Conservation (phyloP, 1,140 invertebrate species). For the Drosophila ananassae region DNA sequence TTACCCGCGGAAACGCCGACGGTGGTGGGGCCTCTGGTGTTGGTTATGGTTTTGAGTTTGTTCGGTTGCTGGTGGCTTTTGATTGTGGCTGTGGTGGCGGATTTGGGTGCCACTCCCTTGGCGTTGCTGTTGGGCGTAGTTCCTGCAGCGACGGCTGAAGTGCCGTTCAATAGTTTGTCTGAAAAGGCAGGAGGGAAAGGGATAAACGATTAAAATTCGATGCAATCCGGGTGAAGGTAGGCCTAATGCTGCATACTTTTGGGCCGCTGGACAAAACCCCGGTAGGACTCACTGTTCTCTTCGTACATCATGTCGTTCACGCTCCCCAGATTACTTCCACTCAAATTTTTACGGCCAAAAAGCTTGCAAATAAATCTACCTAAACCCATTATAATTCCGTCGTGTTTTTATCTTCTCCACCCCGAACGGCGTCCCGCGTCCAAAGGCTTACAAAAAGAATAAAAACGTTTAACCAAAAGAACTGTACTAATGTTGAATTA, state of each 20-base stretch:
- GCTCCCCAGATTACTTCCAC: neutral
- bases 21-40: conserved; percentile 42
- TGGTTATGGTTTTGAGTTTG: conserved; percentile 39
- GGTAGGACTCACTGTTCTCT: conserved; percentile 13
- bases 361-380: conserved; percentile 3
- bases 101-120: conserved; percentile 39
- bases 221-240: too few species aligned
- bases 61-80: conserved; percentile 24
- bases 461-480: neutral
- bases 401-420: neutral
- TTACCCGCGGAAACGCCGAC: conserved; percentile 59
- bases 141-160: conserved; percentile 11
- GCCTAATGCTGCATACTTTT: conserved; percentile 32
- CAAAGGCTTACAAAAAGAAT: neutral
- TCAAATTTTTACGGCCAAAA: conserved; percentile 29
- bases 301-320: neutral
- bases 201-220: neutral
- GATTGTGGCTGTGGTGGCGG: conserved; percentile 6
- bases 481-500: neutral
- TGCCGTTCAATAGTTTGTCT: conserved; percentile 61
- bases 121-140: conserved; percentile 6
- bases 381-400: conserved; percentile 13
- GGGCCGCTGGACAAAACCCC: conserved; percentile 12
- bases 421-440: neutral
- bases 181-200: conserved; percentile 10